phyloP scores from a whole-genome alignment of 2,888 invertebrate genomes.

The Mimumesa dahlbomi region DNA sequence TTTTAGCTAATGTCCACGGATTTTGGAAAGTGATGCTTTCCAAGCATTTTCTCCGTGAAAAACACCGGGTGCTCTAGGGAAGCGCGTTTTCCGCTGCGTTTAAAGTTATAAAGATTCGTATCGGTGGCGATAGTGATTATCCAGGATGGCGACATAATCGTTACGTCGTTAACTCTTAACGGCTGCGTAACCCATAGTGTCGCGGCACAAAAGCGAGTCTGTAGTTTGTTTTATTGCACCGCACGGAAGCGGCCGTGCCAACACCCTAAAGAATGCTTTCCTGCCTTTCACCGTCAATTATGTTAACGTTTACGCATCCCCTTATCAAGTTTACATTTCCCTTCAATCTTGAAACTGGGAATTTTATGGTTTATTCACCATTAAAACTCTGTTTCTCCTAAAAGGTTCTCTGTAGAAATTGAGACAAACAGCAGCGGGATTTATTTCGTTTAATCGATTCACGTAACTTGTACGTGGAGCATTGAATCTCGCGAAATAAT shows the following conservation, averaged over 20 bases:
- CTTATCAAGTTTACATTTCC: slow-evolving; percentile 29
- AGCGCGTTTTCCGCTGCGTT: slow-evolving; percentile 67
- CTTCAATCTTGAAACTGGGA: too few species aligned
- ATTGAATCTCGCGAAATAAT: neutral
- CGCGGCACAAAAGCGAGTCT: slow-evolving; percentile 31
- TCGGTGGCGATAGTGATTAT: slow-evolving; percentile 77
- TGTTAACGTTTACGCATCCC: slow-evolving; percentile 18
- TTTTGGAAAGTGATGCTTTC: slow-evolving; percentile 14
- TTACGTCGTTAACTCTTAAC: slow-evolving; percentile 78
- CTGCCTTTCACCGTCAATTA: slow-evolving; percentile 39
- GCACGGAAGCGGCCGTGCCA: slow-evolving; percentile 49
- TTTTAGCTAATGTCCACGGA: neutral
- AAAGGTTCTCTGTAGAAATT: too few species aligned
- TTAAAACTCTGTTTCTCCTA: too few species aligned
- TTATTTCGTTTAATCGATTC: too few species aligned
- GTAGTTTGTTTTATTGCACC: slow-evolving; percentile 64
- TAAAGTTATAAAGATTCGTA: slow-evolving; percentile 76
- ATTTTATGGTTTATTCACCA: too few species aligned
- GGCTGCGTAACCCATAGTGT: slow-evolving; percentile 62
- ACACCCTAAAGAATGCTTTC: slow-evolving; percentile 43
- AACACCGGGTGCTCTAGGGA: neutral
- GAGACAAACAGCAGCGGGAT: neutral
- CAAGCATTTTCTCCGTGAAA: slow-evolving; percentile 10
- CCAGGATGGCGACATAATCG: slow-evolving; percentile 77
- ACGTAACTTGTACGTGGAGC: too few species aligned